Conservation (phyloP, 2,797 vertebrate species). For the Myiotriccus ornatus region DNA sequence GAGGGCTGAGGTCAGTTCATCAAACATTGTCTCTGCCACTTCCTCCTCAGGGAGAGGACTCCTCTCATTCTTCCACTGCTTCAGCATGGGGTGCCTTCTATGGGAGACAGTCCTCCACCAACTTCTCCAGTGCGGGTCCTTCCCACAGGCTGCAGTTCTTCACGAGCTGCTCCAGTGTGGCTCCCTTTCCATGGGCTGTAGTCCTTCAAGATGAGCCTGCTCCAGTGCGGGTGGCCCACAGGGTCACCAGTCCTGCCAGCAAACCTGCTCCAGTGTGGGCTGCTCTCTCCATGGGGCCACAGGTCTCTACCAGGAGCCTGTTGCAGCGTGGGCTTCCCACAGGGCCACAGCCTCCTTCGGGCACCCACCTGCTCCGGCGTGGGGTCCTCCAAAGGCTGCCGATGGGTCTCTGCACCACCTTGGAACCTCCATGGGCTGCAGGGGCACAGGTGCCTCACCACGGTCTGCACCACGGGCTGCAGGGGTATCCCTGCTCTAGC, state of each 20-base stretch:
- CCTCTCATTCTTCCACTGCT: not conserved
- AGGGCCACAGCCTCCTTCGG: not conserved
- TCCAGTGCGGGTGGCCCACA: accelerated
- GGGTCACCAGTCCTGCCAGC: not conserved
- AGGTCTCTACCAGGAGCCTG: not conserved
- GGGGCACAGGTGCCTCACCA: not conserved
- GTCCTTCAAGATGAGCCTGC: not conserved
- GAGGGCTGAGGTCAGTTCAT: not conserved
- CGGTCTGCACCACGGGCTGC: not conserved
- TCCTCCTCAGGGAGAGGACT: not conserved
- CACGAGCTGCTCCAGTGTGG: accelerated
- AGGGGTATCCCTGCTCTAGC: not conserved
- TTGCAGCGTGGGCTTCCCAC: not conserved
- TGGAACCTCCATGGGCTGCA: not conserved
- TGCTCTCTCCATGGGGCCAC: not conserved
- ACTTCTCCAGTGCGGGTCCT: not conserved
- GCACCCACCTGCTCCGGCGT: not conserved
- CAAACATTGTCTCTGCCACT: not conserved
- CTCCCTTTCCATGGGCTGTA: not conserved
- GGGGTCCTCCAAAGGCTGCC: accelerated
- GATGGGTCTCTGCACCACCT: not conserved
- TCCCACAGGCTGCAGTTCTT: not conserved
- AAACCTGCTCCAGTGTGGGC: not conserved
- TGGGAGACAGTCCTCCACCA: not conserved
- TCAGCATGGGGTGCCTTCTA: not conserved